A percentile compares a stretch with the other conserved stretches of the same genome.
Evolutionary conservation across 2,888 invertebrate species (phyloP).

Genomic region (Papilio elwesi): DNA sequence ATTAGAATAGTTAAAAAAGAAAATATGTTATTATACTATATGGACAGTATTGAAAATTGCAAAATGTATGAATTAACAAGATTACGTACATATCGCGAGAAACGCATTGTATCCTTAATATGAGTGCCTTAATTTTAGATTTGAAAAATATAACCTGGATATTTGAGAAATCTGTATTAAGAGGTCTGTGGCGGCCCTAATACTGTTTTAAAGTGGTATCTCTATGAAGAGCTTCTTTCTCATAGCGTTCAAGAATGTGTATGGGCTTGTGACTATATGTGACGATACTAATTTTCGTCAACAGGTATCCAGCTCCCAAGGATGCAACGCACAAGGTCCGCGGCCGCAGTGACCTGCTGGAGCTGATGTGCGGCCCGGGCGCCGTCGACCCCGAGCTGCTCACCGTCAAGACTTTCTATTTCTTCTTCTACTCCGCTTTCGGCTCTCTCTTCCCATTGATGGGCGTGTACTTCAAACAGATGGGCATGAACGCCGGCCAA

Average conservation of each 20-base stretch:
- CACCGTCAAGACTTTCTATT: slow-evolving; percentile 98
- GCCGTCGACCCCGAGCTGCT: slow-evolving; percentile 95
- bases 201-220: too few relatives aligned
- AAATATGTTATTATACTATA: too few relatives aligned
- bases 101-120: not conserved
- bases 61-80: too few relatives aligned
- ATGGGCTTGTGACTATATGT: too few relatives aligned
- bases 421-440: slow-evolving; percentile 99
- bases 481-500: slow-evolving; percentile 99
- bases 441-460: slow-evolving; percentile 98
- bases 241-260: too few relatives aligned
- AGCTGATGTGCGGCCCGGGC: slow-evolving; percentile 90
- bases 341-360: slow-evolving; percentile 92
- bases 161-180: too few relatives aligned
- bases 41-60: too few relatives aligned
- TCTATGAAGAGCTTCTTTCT: too few relatives aligned
- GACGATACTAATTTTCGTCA: not conserved
- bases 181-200: too few relatives aligned
- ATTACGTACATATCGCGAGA: not conserved
- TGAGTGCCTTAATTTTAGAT: too few relatives aligned
- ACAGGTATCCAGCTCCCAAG: slow-evolving; percentile 92
- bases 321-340: slow-evolving; percentile 96
- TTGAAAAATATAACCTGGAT: too few relatives aligned
- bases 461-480: slow-evolving; percentile 99
- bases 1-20: not conserved